phyloP scores from a whole-genome alignment of 2,113 vertebrate genomes.

The Ailuropoda melanoleuca region DNA sequence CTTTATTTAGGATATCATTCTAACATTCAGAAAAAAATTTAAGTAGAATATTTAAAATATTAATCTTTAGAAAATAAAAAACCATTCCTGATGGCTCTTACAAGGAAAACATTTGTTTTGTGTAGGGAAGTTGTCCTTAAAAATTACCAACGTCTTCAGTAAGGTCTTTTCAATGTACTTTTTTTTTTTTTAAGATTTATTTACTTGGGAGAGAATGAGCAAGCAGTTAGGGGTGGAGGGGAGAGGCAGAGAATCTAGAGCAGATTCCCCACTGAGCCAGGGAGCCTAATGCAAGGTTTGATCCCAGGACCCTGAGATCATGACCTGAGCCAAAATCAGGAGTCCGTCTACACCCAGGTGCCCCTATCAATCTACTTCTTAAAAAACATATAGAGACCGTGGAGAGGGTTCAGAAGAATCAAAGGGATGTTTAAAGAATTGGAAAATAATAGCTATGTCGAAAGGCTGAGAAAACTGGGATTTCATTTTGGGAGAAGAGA shows the following conservation, averaged over 20 bases:
- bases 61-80: background rate
- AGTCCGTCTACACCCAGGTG: background rate
- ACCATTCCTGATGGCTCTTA: background rate
- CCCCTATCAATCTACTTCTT: background rate
- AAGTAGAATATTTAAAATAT: background rate
- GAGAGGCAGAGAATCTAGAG: background rate
- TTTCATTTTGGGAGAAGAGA: conserved; percentile 14
- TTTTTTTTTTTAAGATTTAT: background rate
- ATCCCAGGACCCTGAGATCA: background rate
- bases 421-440: background rate
- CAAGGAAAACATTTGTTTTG: background rate
- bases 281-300: background rate
- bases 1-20: background rate
- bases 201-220: background rate
- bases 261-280: background rate
- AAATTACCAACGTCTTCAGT: background rate
- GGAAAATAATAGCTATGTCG: background rate
- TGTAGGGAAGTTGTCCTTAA: background rate
- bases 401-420: background rate
- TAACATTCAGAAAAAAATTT: background rate
- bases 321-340: background rate
- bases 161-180: background rate
- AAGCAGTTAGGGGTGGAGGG: background rate
- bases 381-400: background rate
- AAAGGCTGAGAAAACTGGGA: background rate